These are phyloP conservation scores for Halcyon malimbica DNA, from an alignment of 2,113 vertebrate genomes.

Conservation along the genomic window DNA sequence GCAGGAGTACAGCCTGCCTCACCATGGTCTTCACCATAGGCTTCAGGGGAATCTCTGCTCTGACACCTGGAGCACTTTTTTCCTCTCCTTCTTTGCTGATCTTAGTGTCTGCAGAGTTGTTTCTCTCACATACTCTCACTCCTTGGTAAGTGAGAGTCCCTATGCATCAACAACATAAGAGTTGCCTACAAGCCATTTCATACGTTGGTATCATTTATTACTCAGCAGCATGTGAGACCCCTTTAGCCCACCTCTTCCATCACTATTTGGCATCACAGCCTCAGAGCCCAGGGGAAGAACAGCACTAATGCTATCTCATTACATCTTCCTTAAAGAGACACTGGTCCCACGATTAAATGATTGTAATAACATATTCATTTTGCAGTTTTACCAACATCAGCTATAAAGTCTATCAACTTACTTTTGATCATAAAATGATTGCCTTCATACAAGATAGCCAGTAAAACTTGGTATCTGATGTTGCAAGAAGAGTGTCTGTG, in stretches of 20 bases:
- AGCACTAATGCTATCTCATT: neutral
- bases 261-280: neutral
- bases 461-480: neutral
- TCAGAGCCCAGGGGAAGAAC: neutral
- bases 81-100: too few species aligned
- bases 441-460: neutral
- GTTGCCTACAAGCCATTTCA: neutral
- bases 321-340: neutral
- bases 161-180: neutral
- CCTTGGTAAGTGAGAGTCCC: neutral
- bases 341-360: accelerated
- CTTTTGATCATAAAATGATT: neutral
- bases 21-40: too few species aligned
- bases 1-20: too few species aligned
- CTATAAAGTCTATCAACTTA: neutral
- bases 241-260: neutral
- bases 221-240: neutral
- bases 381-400: neutral
- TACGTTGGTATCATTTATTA: neutral
- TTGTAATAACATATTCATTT: neutral
- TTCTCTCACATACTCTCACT: too few species aligned
- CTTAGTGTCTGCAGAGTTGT: too few species aligned
- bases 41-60: too few species aligned
- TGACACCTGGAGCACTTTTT: too few species aligned
- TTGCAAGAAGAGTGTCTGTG: neutral